Base-by-base conservation (phyloP, 2,888 invertebrate genomes). In the Coelinius sp. region DNA sequence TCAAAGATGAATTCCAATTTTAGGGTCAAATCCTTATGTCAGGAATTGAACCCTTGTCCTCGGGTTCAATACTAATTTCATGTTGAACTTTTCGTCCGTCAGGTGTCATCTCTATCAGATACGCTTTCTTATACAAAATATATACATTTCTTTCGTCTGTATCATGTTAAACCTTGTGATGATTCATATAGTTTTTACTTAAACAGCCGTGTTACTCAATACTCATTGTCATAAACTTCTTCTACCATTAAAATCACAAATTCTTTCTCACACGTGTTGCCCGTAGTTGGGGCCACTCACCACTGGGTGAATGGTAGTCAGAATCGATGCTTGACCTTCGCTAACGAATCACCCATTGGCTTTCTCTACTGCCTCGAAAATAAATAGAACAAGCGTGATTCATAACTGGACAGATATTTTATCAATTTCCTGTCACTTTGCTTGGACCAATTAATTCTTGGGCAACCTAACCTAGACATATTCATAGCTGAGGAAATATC, bases 191-290 rank as follows among this genome's bases (percentile, higher is more conserved):
- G 31, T 31, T 59, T 59, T 59, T 35, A 17, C 17, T 59, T 35
- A 14, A 35, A 10, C 20, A 7, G 6, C 20, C 17, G 35, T 20
- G 59, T 59, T 59, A 59, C 59, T 59, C 17, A 59, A 59, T 17
- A 49, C 46, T 49, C 46, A 49, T 49, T 49, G 46, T 59, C 59
- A 8, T 7, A 12, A 31, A n/a, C n/a, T n/a, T n/a, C 17, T 17
- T 59, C 17, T 27, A 20, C 35, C 17, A 12, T 59, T 59, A 20
- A 35, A 27, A 59, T 31, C n/a, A 31, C 31, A 27, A 12, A 8
- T 59, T 31, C 17, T 38, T 62, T 63, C 63, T 41, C 63, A 63
- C 63, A 63, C 63, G 63, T 63, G 63, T 56, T n/a, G 56, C 41
- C 41, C 63, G 41, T n/a, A 63, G 24, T 63, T 63, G 63, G 38